These are phyloP conservation scores for Pterocles gutturalis DNA, from an alignment of 2,113 vertebrate species.

Conservation along the genomic window DNA sequence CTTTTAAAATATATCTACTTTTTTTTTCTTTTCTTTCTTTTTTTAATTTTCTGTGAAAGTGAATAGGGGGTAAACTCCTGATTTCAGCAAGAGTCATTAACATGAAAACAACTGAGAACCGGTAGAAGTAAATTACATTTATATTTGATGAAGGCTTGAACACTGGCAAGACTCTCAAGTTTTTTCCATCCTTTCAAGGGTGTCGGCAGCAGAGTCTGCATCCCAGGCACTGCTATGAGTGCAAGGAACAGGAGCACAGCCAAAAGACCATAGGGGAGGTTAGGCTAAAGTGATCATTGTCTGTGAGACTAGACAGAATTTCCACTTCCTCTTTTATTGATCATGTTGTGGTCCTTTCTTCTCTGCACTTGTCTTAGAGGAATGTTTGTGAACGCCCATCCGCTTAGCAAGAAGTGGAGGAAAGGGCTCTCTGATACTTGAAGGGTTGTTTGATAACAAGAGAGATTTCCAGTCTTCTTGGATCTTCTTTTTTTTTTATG, in stretches of 20 bases:
- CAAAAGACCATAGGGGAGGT: neutral
- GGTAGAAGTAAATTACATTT: neutral
- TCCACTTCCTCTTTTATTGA: neutral
- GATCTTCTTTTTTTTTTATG: neutral
- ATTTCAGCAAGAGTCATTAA: neutral
- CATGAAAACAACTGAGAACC: neutral
- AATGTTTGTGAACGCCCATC: neutral
- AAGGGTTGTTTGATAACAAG: neutral
- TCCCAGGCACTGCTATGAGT: neutral
- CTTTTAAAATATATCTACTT: neutral
- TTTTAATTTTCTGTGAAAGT: neutral
- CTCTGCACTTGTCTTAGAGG: neutral
- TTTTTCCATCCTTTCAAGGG: neutral
- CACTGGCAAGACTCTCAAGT: neutral
- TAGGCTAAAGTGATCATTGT: neutral
- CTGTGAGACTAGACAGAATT: neutral
- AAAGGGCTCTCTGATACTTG: neutral
- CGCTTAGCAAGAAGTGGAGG: neutral
- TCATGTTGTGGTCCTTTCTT: neutral
- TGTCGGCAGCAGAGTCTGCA: neutral
- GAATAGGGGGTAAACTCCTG: neutral
- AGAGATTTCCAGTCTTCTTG: neutral
- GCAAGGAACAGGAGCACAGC: neutral
- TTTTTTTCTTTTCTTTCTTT: neutral
- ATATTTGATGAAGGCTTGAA: neutral